A percentile compares a stretch with the other conserved stretches of the same genome.
Evolutionary conservation across 2,888 invertebrate species (phyloP).

Genomic region (Lacanobia wlatinum): DNA sequence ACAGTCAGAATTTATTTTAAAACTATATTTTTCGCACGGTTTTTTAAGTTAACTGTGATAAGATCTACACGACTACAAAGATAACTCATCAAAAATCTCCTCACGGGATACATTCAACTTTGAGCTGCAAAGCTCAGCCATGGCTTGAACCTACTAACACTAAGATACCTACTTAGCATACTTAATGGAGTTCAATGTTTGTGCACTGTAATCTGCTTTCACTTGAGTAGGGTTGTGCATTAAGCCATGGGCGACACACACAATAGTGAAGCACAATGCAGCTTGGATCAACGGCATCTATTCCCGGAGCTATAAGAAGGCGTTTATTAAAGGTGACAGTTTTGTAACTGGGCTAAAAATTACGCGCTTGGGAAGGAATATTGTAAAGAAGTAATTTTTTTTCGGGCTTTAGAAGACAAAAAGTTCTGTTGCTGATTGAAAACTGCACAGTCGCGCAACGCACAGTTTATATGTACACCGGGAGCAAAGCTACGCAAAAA

Average conservation of each 20-base stretch:
- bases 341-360: background rate
- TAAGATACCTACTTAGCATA: constrained; percentile 35
- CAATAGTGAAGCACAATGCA: background rate
- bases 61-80: background rate
- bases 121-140: background rate
- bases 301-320: background rate
- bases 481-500: background rate
- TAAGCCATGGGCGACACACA: background rate
- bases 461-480: no score
- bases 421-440: no score
- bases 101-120: background rate
- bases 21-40: no score
- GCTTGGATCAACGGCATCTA: constrained; percentile 2
- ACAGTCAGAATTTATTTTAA: background rate
- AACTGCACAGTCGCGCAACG: no score
- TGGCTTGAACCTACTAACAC: background rate
- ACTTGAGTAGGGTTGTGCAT: constrained; percentile 30
- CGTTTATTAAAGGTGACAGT: background rate
- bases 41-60: no score
- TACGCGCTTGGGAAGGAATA: background rate
- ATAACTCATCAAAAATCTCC: background rate
- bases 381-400: no score
- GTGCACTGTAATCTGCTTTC: constrained; percentile 31
- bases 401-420: no score
- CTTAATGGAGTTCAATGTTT: constrained; percentile 44